Evolutionary conservation across 2,888 invertebrate species (phyloP).

Genomic region (Neoaliturus tenellus): DNA sequence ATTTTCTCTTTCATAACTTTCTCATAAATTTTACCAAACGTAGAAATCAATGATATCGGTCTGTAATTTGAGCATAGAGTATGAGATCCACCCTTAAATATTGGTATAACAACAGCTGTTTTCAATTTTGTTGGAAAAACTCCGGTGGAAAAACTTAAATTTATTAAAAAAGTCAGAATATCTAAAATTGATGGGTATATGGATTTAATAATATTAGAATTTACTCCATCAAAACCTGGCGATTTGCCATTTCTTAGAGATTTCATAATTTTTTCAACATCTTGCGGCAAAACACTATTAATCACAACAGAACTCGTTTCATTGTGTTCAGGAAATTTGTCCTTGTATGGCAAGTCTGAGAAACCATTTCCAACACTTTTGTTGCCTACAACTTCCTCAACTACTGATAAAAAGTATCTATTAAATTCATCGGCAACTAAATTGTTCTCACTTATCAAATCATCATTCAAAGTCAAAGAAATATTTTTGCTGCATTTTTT

Average conservation of each 20-base stretch:
- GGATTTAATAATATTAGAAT: neutral
- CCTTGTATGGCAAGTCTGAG: neutral
- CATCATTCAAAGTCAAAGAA: neutral
- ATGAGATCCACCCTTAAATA: no score
- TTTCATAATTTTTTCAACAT: neutral
- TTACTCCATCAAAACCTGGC: neutral
- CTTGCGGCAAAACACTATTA: neutral
- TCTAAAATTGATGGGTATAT: neutral
- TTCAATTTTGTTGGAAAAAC: no score
- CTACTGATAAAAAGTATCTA: slow-evolving; percentile 4
- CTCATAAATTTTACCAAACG: no score
- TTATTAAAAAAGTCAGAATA: neutral
- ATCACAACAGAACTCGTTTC: neutral
- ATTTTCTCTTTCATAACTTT: no score
- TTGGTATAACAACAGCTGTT: no score
- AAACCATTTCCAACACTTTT: neutral
- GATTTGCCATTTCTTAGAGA: no score
- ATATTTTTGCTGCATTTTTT: neutral
- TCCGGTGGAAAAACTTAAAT: no score
- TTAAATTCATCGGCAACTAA: neutral
- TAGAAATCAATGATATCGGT: no score
- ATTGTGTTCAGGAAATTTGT: neutral
- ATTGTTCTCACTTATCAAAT: neutral
- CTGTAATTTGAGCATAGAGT: no score
- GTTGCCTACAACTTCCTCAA: neutral